A percentile compares a stretch with the other conserved stretches of the same genome.
These are phyloP conservation scores for Cochlearius cochlearius DNA, from an alignment of 2,113 vertebrate species.

Conservation along the genomic window DNA sequence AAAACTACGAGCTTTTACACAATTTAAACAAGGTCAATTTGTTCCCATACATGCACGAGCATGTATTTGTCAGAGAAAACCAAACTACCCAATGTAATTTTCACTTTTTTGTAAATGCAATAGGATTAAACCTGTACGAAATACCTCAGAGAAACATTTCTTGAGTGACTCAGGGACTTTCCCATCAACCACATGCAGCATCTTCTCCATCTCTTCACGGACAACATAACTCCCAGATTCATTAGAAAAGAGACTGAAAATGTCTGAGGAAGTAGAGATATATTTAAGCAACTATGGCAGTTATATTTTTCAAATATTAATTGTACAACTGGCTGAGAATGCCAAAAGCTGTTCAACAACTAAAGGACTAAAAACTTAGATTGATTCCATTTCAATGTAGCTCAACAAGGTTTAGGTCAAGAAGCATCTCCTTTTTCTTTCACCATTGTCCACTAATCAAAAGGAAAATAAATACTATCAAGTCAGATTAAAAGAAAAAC, in stretches of 20 bases:
- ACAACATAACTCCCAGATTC: slow-evolving; percentile 91
- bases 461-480: not conserved
- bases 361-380: not conserved
- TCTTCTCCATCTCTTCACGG: slow-evolving; percentile 94
- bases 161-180: slow-evolving; percentile 90
- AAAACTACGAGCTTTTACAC: not conserved
- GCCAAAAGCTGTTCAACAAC: not conserved
- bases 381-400: not conserved
- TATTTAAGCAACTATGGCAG: not conserved
- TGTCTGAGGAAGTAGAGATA: slow-evolving; percentile 77
- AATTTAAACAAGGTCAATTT: not conserved
- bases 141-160: slow-evolving; percentile 93
- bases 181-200: slow-evolving; percentile 91
- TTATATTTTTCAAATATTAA: not conserved
- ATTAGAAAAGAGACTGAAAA: slow-evolving; percentile 96
- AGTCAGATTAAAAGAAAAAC: not conserved
- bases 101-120: not conserved
- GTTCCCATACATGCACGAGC: not conserved
- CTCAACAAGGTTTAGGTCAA: not conserved
- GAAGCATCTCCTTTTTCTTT: not conserved
- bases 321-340: not conserved
- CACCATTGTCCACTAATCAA: not conserved
- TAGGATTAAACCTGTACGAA: not conserved
- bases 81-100: not conserved
- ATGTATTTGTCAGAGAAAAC: not conserved